Base-by-base conservation (phyloP, 1,140 invertebrate species). In the Calycopis cecrops region DNA sequence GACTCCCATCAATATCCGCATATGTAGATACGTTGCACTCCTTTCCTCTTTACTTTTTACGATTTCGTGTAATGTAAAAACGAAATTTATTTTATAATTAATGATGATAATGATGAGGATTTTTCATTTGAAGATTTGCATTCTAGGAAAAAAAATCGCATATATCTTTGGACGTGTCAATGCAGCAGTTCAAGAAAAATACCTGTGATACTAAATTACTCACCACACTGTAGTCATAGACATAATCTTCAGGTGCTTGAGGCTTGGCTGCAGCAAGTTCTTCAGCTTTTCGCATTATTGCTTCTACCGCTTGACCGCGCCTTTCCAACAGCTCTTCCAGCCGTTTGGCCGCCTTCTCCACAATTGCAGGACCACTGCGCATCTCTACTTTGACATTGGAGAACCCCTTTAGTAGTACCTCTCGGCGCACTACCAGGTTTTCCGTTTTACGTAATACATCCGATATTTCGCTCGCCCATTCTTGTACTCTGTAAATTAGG, bases 251-350 rank as follows among this genome's bases (percentile, higher is more conserved):
- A 4, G 77, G 73, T 12, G 73, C 59, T 7, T 52, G 12, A 7
- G 35, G 17, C 6, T 60, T 65, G 0, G 55, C 56, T 4, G 64
- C 63, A 7, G 74, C 69, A 1, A 85, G 57, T 52, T 76, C 70
- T 55, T 87, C 84, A 17, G 84, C 81, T 38, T 71, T 72, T 2
- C 68, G 48, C 76, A 79, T 82, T n/a, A 87, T 85, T 0, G 69
- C 61, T 51, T 79, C 76, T 3, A 80, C 81, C 3, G 81, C 84
- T 37, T 65, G 65, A 0, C 70, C 70, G 16, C 84, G 54, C 35
- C 68, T 68, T 17, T 59, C 52, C 18, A 87, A 56, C 21, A 87
- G 57, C 9, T 79, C 77, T 18, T 77, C 70, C 11, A 87, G 55
- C 4, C 64, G 63, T 4, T 55, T 57, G 1, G 80, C 72, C 17